Evolutionary conservation across 1,140 invertebrate genomes (phyloP).

Genomic region (Streblospio benedicti): DNA sequence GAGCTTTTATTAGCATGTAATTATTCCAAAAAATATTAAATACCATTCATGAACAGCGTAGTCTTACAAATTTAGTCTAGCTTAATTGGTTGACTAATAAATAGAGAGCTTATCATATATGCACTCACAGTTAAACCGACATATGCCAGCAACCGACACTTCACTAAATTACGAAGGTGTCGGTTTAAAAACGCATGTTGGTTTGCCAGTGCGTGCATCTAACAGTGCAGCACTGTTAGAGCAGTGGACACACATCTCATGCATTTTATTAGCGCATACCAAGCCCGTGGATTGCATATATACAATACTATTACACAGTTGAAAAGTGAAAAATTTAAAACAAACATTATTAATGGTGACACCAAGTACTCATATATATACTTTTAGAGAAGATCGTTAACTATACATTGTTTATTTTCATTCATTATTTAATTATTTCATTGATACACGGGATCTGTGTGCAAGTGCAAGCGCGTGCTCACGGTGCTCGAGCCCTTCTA

Average conservation of each 20-base stretch:
- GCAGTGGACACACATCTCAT: no score
- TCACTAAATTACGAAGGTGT: no score
- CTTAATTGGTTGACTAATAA: not conserved
- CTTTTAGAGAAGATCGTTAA: not conserved
- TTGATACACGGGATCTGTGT: not conserved
- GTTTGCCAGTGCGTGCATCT: no score
- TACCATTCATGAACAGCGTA: not conserved
- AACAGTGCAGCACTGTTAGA: no score
- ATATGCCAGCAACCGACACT: not conserved
- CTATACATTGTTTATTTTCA: not conserved
- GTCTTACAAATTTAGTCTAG: not conserved
- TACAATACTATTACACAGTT: no score
- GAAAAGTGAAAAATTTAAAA: no score
- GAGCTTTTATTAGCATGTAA: not conserved
- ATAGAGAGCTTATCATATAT: not conserved
- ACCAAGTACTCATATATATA: not conserved
- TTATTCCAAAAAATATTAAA: constrained; percentile 1
- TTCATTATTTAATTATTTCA: not conserved
- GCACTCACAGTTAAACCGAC: not conserved
- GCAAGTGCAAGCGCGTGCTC: not conserved
- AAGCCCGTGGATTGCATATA: no score
- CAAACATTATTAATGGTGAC: no score
- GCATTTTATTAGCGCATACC: no score
- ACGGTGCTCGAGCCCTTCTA: not conserved
- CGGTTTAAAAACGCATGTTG: no score